Evolutionary conservation across 2,113 vertebrate species (phyloP).

Genomic region (Hydrolagus affinis): DNA sequence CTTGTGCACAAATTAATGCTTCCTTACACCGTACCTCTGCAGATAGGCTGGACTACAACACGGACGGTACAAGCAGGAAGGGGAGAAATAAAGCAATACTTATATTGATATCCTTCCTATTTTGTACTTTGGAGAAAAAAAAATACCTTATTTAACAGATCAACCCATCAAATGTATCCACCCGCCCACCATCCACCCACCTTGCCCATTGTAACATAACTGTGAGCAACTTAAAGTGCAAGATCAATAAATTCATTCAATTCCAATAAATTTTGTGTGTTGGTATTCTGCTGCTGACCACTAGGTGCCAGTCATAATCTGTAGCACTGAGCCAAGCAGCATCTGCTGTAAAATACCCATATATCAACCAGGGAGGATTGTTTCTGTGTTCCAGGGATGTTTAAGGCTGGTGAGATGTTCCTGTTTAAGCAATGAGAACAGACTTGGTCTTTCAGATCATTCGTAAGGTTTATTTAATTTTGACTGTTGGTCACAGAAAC

Average conservation of each 20-base stretch:
- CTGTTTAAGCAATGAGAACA: not conserved
- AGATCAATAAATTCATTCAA: constrained; percentile 91
- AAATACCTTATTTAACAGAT: constrained; percentile 66
- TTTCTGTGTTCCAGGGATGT: not conserved
- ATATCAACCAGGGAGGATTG: not conserved
- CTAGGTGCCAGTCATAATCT: not conserved
- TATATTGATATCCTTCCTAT: constrained; percentile 71
- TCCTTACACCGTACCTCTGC: constrained; percentile 69
- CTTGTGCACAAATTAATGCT: constrained; percentile 68
- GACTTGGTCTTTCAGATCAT: not conserved
- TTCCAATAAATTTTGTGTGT: constrained; percentile 56
- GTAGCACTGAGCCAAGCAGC: not conserved
- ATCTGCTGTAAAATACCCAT: not conserved
- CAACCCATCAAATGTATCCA: constrained; percentile 65
- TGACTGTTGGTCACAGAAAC: no score
- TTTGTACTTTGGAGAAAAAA: constrained; percentile 70
- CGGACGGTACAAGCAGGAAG: constrained; percentile 59
- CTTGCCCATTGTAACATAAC: constrained; percentile 74
- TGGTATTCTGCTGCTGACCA: constrained; percentile 9
- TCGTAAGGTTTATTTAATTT: no score
- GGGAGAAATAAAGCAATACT: constrained; percentile 86
- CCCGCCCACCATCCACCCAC: not conserved
- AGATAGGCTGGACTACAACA: constrained; percentile 58
- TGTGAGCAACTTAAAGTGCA: constrained; percentile 88
- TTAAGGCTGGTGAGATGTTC: not conserved